Evolutionary conservation across 1,140 invertebrate species (phyloP).

Genomic region (Diachasmimorpha longicaudata): DNA sequence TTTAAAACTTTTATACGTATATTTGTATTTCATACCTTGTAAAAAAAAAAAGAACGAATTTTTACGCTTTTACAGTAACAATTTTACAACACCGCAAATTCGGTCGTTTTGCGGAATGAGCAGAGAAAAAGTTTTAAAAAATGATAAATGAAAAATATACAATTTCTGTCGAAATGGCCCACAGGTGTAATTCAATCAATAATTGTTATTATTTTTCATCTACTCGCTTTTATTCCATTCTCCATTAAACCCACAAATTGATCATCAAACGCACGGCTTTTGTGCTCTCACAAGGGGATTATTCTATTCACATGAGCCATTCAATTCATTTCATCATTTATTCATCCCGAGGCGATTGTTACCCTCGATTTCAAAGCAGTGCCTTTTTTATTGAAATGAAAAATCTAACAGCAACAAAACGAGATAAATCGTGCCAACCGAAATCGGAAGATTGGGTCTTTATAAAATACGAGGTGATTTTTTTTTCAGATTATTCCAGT

Average conservation of each 20-base stretch:
- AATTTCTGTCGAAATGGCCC: background rate
- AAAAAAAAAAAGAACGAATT: slow-evolving; percentile 20
- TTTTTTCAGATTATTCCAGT: background rate
- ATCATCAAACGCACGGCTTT: slow-evolving; percentile 6
- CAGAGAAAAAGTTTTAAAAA: background rate
- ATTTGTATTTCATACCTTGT: slow-evolving; percentile 25
- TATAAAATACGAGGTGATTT: background rate
- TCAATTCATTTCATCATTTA: background rate
- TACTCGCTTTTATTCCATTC: background rate
- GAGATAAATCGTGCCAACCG: slow-evolving; percentile 19
- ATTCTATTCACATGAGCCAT: background rate
- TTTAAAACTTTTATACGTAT: slow-evolving; percentile 33
- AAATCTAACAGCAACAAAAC: background rate
- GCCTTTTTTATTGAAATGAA: slow-evolving; percentile 23
- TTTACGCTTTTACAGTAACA: slow-evolving; percentile 40
- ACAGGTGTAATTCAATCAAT: background rate
- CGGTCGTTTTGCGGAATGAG: background rate
- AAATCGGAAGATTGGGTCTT: slow-evolving; percentile 10
- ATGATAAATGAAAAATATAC: background rate
- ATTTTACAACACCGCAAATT: slow-evolving; percentile 33
- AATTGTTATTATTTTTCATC: background rate
- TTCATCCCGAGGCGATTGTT: background rate
- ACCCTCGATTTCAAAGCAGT: slow-evolving; percentile 25
- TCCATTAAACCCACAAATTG: background rate
- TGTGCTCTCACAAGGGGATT: background rate